Evolutionary conservation across 2,888 invertebrate species (phyloP).

Genomic region (Andrena chrysosceles): DNA sequence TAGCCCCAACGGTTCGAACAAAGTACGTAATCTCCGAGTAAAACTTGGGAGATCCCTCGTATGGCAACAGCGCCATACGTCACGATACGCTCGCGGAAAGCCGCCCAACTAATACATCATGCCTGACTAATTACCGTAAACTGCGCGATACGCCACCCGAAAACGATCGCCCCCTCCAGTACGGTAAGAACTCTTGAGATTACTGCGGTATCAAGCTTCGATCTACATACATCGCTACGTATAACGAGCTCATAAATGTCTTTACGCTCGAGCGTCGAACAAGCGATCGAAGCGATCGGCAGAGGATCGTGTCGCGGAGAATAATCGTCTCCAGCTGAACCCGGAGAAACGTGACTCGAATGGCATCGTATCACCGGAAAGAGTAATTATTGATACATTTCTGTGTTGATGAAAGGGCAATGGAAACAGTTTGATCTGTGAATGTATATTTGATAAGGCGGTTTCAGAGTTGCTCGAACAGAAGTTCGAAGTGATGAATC

Average conservation of each 20-base stretch:
- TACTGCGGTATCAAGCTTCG: slow-evolving; percentile 23
- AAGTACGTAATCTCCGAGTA: slow-evolving; percentile 27
- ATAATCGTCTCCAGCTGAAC: slow-evolving; percentile 23
- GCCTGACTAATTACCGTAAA: slow-evolving; percentile 35
- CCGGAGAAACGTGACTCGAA: no score
- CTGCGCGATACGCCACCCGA: background rate
- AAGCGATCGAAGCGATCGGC: slow-evolving; percentile 24
- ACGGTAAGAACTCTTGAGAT: slow-evolving; percentile 43
- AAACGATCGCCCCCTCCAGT: slow-evolving; percentile 33
- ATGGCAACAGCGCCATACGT: background rate
- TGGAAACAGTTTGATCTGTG: no score
- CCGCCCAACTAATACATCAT: slow-evolving; percentile 3
- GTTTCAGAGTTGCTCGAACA: no score
- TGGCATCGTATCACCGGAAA: no score
- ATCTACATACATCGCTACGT: slow-evolving; percentile 19
- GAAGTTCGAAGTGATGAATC: no score
- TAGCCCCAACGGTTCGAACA: background rate
- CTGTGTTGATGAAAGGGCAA: no score
- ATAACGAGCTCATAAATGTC: slow-evolving; percentile 52
- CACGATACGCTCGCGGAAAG: slow-evolving; percentile 9
- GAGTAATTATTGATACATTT: no score
- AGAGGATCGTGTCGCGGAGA: slow-evolving; percentile 13
- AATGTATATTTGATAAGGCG: no score
- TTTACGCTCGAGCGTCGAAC: slow-evolving; percentile 10
- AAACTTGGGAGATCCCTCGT: slow-evolving; percentile 18